Conservation (phyloP, 92 coral and sea anemone species). For the Epizoanthus fatuus region DNA sequence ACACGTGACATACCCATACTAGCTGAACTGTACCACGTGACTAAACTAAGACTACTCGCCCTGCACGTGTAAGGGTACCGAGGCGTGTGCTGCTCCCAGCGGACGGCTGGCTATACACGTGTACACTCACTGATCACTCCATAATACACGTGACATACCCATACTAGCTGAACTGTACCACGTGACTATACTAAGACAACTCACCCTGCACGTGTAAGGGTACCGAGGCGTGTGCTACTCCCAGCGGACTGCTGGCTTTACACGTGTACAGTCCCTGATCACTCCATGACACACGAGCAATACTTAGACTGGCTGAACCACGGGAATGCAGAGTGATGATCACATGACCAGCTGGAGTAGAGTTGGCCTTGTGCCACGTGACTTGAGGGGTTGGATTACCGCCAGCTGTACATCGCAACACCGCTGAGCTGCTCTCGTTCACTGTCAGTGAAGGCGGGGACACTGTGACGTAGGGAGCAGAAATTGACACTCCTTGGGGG, state of each 20-base stretch:
- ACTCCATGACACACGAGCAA: background rate
- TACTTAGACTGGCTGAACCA: conserved; percentile 31
- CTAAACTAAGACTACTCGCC: too few relatives aligned
- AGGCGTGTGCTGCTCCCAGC: too few relatives aligned
- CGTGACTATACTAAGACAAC: background rate
- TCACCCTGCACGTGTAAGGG: too few relatives aligned
- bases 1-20: background rate
- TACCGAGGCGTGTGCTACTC: too few relatives aligned
- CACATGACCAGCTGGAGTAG: conserved; percentile 50
- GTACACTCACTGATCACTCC: conserved; percentile 14
- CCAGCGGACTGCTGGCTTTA: too few relatives aligned
- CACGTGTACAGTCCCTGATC: conserved; percentile 24
- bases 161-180: conserved; percentile 33
- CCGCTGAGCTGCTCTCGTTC: conserved; percentile 60
- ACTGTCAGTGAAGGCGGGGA: conserved; percentile 50
- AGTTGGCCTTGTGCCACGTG: conserved; percentile 62
- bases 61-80: too few relatives aligned
- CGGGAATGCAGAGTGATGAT: conserved; percentile 43
- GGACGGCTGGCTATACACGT: background rate
- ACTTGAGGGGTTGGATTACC: conserved; percentile 72
- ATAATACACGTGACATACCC: background rate
- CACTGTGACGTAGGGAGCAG: conserved; percentile 60
- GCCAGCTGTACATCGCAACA: conserved; percentile 52
- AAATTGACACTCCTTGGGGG: conserved; percentile 60
- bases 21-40: conserved; percentile 46